phyloP scores from a whole-genome alignment of 2,888 invertebrate genomes.

The Disparrhopalites patrizii region DNA sequence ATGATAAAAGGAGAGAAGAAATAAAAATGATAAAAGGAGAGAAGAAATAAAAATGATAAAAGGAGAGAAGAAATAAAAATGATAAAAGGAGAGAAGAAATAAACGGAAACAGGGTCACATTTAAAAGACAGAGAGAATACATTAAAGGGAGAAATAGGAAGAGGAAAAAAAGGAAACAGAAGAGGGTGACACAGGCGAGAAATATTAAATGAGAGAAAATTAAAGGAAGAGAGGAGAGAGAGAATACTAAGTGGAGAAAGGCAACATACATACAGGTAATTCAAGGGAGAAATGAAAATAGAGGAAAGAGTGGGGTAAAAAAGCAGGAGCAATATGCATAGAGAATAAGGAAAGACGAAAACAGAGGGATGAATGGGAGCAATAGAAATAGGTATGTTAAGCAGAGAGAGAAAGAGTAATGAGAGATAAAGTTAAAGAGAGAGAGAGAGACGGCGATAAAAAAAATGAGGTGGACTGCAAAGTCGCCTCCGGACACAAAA shows the following conservation, averaged over 20 bases:
- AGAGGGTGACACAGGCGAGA: no score
- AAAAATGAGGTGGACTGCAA: conserved; percentile 2
- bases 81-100: no score
- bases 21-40: no score
- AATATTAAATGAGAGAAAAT: no score
- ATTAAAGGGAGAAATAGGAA: not conserved
- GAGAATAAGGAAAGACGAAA: not conserved
- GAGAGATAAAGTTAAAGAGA: not conserved
- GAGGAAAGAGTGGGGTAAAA: not conserved
- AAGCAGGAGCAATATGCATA: not conserved
- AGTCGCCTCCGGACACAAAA: conserved; percentile 14
- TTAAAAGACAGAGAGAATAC: not conserved
- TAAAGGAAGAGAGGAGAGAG: not conserved
- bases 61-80: no score
- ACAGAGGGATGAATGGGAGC: not conserved
- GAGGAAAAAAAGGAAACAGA: not conserved
- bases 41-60: no score
- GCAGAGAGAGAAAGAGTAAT: not conserved
- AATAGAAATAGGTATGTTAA: not conserved
- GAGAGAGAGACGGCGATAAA: not conserved
- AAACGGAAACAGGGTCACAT: not conserved
- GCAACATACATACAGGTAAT: not conserved
- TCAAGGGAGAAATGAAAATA: not conserved
- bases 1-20: no score
- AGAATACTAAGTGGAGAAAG: not conserved